Base-by-base conservation (phyloP, 2,113 vertebrate genomes). In the Noctilio leporinus region DNA sequence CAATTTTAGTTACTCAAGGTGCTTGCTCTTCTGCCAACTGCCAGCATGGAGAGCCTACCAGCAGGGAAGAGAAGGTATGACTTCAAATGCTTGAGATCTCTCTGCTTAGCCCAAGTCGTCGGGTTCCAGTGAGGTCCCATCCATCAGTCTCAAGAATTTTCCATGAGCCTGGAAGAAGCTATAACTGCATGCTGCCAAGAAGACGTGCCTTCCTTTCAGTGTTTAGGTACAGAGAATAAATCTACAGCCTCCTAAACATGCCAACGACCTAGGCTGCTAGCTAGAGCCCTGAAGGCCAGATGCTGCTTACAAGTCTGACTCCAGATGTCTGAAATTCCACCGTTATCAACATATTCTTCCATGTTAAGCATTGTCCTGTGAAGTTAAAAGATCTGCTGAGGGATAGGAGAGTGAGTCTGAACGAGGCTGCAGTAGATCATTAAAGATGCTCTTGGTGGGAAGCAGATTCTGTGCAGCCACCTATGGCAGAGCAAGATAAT, bases 261-360 rank as follows among this genome's bases (percentile, higher is more conserved):
- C 28, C 87, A 81, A 38, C 87, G 53, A 70, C 80, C 84, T 49
- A 33, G 82, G 55, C 87, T 57, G 80, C 84, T 75, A 30, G 80
- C 84, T 75, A 30, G 47, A 87, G 96, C 51, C 93, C 33, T 40
- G 45, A 89, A 53, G 64, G 55, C 73, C 88, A 95, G 90, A 93
- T 67, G 70, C 77, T 24, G n/a, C 62, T 40, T 75, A 24, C 16
- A n/a, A 89, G 35, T 75, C 93, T 62, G 47, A 45, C 53, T 53
- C 53, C 77, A 62, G 72, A 91, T 83, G 82, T 93, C 77, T 75
- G 33, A 47, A 57, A 94, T 96, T 80, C 93, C 95, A 76, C 35
- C 45, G 19, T 91, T 86, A 73, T 95, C 85, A 86, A 83, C 83
- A 90, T 91, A 86, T 95, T 91, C 88, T 85, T 96, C 26, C 51